Percentiles rank a stretch among this genome's conserved stretches.
phyloP scores from a whole-genome alignment of 2,113 vertebrate species.

The Rhinoderma darwinii region DNA sequence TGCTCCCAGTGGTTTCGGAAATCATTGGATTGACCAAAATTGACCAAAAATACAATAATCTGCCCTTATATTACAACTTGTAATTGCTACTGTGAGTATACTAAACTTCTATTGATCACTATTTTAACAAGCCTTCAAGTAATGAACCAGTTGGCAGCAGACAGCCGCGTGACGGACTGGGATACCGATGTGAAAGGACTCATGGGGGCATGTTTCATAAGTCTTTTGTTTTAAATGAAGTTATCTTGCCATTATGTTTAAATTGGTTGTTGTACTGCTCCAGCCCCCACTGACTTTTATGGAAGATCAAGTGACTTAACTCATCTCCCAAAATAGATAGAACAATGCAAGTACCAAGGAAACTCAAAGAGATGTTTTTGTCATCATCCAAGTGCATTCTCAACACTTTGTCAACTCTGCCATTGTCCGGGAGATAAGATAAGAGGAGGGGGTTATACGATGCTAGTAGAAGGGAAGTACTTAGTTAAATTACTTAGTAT shows the following conservation, averaged over 20 bases:
- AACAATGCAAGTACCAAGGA: constrained; percentile 10
- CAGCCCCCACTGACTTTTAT: background rate
- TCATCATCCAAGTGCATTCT: constrained; percentile 20
- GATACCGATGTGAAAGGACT: background rate
- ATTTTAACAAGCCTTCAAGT: background rate
- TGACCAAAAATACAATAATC: background rate
- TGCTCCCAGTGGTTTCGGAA: background rate
- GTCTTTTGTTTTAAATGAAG: background rate
- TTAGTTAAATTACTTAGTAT: constrained; percentile 2
- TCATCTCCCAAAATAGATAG: constrained; percentile 38
- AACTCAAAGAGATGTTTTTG: background rate
- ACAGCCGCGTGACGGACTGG: background rate
- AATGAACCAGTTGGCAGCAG: background rate
- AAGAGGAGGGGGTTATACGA: background rate
- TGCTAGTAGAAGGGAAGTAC: constrained; percentile 13
- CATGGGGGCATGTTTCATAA: background rate
- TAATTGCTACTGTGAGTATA: background rate
- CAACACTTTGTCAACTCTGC: constrained; percentile 24
- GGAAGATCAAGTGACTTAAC: background rate
- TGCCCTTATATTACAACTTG: background rate
- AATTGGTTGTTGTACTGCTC: background rate
- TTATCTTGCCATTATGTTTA: background rate
- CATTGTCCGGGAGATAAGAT: constrained; percentile 25
- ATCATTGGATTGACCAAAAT: background rate
- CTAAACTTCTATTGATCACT: background rate